These are phyloP conservation scores for Dorcus parallelipipedus DNA, from an alignment of 2,888 invertebrate species.

Conservation along the genomic window DNA sequence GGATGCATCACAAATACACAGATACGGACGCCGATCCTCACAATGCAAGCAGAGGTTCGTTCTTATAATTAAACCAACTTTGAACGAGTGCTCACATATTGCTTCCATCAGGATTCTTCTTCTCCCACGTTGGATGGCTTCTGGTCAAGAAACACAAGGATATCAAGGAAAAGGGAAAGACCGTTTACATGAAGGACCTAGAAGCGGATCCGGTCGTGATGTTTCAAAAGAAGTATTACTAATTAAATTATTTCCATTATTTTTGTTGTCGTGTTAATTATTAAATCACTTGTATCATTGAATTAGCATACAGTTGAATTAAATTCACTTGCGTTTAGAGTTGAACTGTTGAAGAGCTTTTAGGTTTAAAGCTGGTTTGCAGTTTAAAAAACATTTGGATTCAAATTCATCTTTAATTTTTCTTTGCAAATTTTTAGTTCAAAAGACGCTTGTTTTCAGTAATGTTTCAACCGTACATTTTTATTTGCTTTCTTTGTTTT, in stretches of 20 bases:
- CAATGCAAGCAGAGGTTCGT: conserved; percentile 89
- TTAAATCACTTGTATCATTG: too few species aligned
- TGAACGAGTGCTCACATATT: conserved; percentile 39
- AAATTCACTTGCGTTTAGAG: too few species aligned
- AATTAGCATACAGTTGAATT: too few species aligned
- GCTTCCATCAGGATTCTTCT: conserved; percentile 65
- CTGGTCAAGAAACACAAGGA: conserved; percentile 84
- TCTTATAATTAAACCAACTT: conserved; percentile 57
- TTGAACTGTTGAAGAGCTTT: too few species aligned
- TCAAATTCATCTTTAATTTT: too few species aligned
- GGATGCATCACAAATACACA: conserved; percentile 89
- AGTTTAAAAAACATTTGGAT: too few species aligned
- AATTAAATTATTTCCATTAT: too few species aligned
- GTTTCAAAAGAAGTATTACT: conserved; percentile 80
- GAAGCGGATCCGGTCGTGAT: conserved; percentile 78
- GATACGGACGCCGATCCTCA: conserved; percentile 94
- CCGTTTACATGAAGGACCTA: conserved; percentile 84
- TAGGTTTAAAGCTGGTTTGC: too few species aligned
- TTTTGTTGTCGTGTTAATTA: conserved; percentile 64
- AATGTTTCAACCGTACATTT: too few species aligned
- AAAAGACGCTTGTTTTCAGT: too few species aligned
- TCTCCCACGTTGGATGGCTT: conserved; percentile 93
- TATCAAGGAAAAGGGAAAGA: conserved; percentile 78
- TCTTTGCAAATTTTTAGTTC: too few species aligned
- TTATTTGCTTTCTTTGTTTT: conserved; percentile 53